Percentiles rank a stretch among this genome's conserved stretches.
phyloP scores from a whole-genome alignment of 2,888 invertebrate species.

The Sarcophaga caerulescens region DNA sequence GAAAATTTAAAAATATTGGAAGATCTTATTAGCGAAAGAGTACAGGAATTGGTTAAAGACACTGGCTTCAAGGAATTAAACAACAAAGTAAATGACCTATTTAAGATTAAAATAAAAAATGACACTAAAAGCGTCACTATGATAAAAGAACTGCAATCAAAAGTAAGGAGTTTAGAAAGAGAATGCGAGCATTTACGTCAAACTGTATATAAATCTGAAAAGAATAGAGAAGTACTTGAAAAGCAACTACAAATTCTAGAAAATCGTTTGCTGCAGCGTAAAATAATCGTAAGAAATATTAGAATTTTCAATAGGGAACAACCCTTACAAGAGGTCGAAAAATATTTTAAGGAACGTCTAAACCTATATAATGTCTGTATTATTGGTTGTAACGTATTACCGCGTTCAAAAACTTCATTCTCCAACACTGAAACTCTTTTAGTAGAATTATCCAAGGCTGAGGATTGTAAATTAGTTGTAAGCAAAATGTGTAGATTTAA shows the following conservation, averaged over 20 bases:
- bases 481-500: constrained; percentile 63
- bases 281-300: constrained; percentile 68
- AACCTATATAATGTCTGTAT: constrained; percentile 59
- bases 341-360: constrained; percentile 57
- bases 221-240: constrained; percentile 66
- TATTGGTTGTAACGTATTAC: constrained; percentile 57
- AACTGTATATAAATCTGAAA: constrained; percentile 47
- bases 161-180: constrained; percentile 55
- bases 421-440: constrained; percentile 56
- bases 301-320: constrained; percentile 35
- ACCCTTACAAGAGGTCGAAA: constrained; percentile 59
- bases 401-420: constrained; percentile 14
- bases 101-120: background rate
- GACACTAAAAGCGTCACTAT: background rate
- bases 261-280: constrained; percentile 62
- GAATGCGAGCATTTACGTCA: constrained; percentile 60
- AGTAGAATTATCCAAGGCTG: constrained; percentile 61
- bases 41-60: constrained; percentile 63
- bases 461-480: constrained; percentile 58
- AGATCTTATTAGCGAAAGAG: constrained; percentile 66
- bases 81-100: constrained; percentile 35
- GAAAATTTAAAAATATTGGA: constrained; percentile 63
- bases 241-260: constrained; percentile 67
- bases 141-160: constrained; percentile 28
- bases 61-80: constrained; percentile 49